These are phyloP conservation scores for Netelia melanura DNA, from an alignment of 2,888 invertebrate genomes.

Conservation along the genomic window DNA sequence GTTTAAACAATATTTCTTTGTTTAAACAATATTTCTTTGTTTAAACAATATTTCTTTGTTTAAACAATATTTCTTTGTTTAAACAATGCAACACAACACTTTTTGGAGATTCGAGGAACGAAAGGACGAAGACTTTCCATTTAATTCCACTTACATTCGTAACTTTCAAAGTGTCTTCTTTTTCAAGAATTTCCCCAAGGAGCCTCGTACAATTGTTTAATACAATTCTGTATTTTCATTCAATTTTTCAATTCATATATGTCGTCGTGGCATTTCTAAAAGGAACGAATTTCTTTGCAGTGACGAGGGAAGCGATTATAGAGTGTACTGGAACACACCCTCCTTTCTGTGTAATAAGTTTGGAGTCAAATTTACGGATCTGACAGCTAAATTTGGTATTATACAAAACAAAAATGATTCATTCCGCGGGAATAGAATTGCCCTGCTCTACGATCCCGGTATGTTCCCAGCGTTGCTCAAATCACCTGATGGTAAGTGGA, in stretches of 20 bases:
- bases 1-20: no score
- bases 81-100: not conserved
- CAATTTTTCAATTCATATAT: conserved; percentile 1
- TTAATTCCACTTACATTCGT: no score
- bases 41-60: no score
- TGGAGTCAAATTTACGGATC: conserved; percentile 87
- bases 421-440: conserved; percentile 89
- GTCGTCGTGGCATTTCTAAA: not conserved
- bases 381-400: conserved; percentile 88
- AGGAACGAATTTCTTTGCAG: conserved; percentile 51
- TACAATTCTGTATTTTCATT: no score
- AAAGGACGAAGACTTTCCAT: no score
- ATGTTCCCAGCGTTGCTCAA: conserved; percentile 89
- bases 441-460: conserved; percentile 92
- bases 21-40: no score
- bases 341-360: conserved; percentile 90
- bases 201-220: no score
- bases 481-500: conserved; percentile 81
- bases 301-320: conserved; percentile 65
- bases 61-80: no score
- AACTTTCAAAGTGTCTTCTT: no score
- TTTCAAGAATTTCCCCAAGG: no score
- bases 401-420: conserved; percentile 88
- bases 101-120: no score
- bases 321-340: conserved; percentile 92